Evolutionary conservation across 2,113 vertebrate species (phyloP).

Genomic region (Agelaius phoeniceus): DNA sequence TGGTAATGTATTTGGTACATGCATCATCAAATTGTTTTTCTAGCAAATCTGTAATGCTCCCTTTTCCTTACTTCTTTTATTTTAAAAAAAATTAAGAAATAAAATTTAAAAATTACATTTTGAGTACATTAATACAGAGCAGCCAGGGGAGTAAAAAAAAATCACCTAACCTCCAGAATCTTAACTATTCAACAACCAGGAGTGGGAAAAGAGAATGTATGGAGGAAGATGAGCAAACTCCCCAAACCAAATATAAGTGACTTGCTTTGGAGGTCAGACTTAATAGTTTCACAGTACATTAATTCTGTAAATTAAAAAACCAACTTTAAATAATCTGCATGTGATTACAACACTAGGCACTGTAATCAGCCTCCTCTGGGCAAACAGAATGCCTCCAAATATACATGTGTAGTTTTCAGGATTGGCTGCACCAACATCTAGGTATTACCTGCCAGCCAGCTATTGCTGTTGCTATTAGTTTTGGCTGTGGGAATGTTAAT

Average conservation of each 20-base stretch:
- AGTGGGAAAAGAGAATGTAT: not conserved
- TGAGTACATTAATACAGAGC: not conserved
- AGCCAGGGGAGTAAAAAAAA: not conserved
- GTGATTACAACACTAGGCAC: not conserved
- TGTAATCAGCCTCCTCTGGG: not conserved
- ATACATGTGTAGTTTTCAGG: not conserved
- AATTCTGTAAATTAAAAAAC: slow-evolving; percentile 22
- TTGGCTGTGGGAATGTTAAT: not conserved
- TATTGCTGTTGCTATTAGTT: not conserved
- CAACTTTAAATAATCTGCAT: slow-evolving; percentile 31
- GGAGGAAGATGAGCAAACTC: not conserved
- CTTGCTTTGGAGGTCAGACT: slow-evolving; percentile 27
- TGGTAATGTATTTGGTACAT: not conserved
- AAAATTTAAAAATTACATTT: not conserved
- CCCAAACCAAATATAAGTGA: not conserved
- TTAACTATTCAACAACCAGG: not conserved
- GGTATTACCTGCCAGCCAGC: not conserved
- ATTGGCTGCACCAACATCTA: not conserved
- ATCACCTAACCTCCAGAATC: not conserved
- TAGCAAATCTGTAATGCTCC: not conserved
- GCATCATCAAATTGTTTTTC: not conserved
- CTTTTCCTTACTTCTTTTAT: not conserved
- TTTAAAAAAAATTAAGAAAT: not conserved
- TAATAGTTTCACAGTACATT: slow-evolving; percentile 15
- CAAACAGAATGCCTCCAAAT: not conserved